A percentile compares a stretch with the other conserved stretches of the same genome.
These are phyloP conservation scores for Agrochola lota DNA, from an alignment of 2,888 invertebrate species.

Conservation along the genomic window DNA sequence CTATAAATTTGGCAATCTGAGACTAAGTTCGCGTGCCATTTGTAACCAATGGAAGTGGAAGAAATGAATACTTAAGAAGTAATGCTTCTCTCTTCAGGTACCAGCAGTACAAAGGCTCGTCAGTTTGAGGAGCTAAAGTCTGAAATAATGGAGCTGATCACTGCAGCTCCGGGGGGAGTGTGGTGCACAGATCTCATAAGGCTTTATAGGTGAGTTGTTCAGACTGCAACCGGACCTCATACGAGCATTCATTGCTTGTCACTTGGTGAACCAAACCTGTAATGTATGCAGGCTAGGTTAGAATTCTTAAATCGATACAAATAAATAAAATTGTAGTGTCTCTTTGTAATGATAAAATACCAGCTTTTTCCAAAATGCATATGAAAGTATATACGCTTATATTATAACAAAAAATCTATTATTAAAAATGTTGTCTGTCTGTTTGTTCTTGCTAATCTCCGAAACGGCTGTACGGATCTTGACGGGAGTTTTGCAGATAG, in stretches of 20 bases:
- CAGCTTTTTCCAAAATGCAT: too few relatives aligned
- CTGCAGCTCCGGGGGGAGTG: constrained; percentile 82
- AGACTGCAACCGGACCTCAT: not conserved
- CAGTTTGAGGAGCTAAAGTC: constrained; percentile 75
- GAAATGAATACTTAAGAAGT: not conserved
- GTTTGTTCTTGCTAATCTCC: not conserved
- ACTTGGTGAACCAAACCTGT: not conserved
- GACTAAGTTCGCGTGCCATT: not conserved
- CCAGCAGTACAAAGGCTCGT: constrained; percentile 66
- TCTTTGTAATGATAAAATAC: too few relatives aligned
- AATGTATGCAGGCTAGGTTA: not conserved
- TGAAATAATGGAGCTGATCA: constrained; percentile 78
- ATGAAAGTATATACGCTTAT: too few relatives aligned
- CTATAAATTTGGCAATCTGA: not conserved
- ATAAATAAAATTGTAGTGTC: too few relatives aligned
- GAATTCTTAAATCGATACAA: not conserved
- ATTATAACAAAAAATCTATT: too few relatives aligned
- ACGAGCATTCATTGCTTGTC: not conserved
- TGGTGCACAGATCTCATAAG: constrained; percentile 85
- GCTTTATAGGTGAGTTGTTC: constrained; percentile 81
- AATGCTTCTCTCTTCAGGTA: constrained; percentile 67
- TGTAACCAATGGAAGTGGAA: not conserved
- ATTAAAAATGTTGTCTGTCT: not conserved
- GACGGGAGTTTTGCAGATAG: not conserved
- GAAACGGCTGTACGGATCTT: not conserved